These are phyloP conservation scores for Argyrosomus japonicus DNA, from an alignment of 2,113 vertebrate genomes.

Conservation along the genomic window DNA sequence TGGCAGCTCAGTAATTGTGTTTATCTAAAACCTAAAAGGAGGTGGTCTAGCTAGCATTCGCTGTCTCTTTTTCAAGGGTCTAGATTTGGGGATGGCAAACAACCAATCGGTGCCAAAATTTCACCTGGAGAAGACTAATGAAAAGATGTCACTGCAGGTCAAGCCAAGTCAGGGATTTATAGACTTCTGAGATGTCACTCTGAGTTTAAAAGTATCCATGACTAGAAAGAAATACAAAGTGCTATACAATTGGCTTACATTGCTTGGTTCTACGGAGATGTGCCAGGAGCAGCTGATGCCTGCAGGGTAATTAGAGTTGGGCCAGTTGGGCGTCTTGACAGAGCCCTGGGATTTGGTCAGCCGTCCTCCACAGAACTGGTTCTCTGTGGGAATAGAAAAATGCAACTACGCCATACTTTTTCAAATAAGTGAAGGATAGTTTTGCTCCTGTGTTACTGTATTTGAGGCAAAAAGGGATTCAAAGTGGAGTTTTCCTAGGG, in stretches of 20 bases:
- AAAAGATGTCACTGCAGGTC: too few relatives aligned
- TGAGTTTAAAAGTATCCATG: neutral
- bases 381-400: conserved; percentile 79
- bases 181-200: neutral
- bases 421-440: neutral
- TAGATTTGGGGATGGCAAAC: too few relatives aligned
- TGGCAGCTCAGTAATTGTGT: too few relatives aligned
- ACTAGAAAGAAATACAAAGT: neutral
- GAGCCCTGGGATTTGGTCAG: conserved; percentile 89
- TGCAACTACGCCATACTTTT: neutral
- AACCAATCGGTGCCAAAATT: too few relatives aligned
- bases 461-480: neutral
- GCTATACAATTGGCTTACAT: conserved; percentile 78
- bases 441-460: neutral
- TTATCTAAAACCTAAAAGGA: too few relatives aligned
- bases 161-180: too few relatives aligned
- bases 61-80: too few relatives aligned
- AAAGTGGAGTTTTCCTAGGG: neutral
- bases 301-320: conserved; percentile 90
- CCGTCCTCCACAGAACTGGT: conserved; percentile 92
- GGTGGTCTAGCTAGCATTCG: too few relatives aligned
- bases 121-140: too few relatives aligned
- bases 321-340: conserved; percentile 93
- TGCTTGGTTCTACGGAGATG: conserved; percentile 88
- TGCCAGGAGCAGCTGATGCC: conserved; percentile 96